These are phyloP conservation scores for Drosophila biarmipes DNA, from an alignment of 1,140 invertebrate genomes.

Conservation along the genomic window DNA sequence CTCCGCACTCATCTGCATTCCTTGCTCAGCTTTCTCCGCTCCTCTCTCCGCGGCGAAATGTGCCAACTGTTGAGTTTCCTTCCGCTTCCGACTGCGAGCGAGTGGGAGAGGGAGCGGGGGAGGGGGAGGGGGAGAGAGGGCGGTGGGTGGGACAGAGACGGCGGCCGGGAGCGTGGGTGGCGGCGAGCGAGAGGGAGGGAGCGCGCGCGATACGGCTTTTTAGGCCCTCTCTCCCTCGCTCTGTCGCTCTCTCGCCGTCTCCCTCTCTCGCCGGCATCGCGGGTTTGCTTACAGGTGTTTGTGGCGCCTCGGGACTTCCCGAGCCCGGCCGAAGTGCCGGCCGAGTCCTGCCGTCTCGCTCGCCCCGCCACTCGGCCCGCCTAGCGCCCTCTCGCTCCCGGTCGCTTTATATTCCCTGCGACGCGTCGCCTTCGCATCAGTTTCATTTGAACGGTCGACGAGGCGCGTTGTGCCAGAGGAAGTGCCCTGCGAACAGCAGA, in stretches of 20 bases:
- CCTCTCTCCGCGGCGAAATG: conserved; percentile 43
- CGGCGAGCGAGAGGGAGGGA: not conserved
- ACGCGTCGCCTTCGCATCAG: conserved; percentile 57
- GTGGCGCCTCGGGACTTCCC: conserved; percentile 20
- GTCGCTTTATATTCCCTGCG: conserved; percentile 67
- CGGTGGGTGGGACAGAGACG: not conserved
- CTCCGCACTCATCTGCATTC: not conserved
- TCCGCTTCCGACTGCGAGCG: conserved; percentile 55
- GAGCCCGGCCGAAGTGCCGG: conserved; percentile 2
- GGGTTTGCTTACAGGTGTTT: conserved; percentile 75
- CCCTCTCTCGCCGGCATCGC: conserved; percentile 43
- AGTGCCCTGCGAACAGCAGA: not conserved
- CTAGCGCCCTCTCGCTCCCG: conserved; percentile 26
- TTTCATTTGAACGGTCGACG: conserved; percentile 66
- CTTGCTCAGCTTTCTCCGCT: not conserved
- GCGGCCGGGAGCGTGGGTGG: conserved; percentile 1
- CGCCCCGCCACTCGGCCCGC: not conserved
- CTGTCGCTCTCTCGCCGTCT: conserved; percentile 7
- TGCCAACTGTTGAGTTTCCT: conserved; percentile 82
- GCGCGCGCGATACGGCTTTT: conserved; percentile 33
- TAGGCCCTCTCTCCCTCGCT: conserved; percentile 8
- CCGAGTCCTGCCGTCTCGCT: conserved; percentile 14
- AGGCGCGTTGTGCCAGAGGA: conserved; percentile 57
- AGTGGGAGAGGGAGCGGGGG: conserved; percentile 1
- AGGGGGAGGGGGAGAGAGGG: not conserved